These are phyloP conservation scores for Melanotaenia trifasciata DNA, from an alignment of 2,797 vertebrate genomes.

Conservation along the genomic window DNA sequence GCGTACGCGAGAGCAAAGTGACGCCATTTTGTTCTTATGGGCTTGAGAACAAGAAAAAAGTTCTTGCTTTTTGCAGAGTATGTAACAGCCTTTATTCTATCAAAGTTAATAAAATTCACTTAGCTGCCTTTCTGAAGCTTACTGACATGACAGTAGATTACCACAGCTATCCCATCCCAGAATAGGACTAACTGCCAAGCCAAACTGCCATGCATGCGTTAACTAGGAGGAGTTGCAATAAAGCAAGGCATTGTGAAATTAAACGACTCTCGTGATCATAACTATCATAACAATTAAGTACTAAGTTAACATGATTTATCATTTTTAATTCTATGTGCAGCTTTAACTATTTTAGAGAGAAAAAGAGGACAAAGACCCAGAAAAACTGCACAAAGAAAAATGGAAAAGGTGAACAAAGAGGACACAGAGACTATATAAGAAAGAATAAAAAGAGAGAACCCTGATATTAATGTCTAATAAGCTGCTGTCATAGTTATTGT, in stretches of 20 bases:
- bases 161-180: too few relatives aligned
- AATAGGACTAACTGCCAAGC: too few relatives aligned
- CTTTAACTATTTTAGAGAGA: slow-evolving; percentile 10
- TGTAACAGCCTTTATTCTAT: neutral
- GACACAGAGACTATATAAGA: slow-evolving; percentile 10
- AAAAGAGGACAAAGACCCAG: slow-evolving; percentile 7
- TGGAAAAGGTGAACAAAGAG: slow-evolving; percentile 30
- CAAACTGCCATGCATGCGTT: too few relatives aligned
- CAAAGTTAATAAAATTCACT: neutral
- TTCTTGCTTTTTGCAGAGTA: too few relatives aligned
- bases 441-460: slow-evolving; percentile 1
- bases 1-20: too few relatives aligned
- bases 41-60: too few relatives aligned
- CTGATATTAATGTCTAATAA: slow-evolving; percentile 16
- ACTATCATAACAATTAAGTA: neutral
- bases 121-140: neutral
- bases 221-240: too few relatives aligned
- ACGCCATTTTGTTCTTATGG: too few relatives aligned
- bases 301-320: neutral
- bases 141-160: too few relatives aligned
- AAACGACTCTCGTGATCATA: neutral
- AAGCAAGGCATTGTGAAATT: too few relatives aligned
- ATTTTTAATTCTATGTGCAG: slow-evolving; percentile 29
- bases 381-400: slow-evolving; percentile 25
- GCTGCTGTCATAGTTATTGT: slow-evolving; percentile 23